Conservation (phyloP, 2,888 invertebrate genomes). For the Nomada fabriciana region DNA sequence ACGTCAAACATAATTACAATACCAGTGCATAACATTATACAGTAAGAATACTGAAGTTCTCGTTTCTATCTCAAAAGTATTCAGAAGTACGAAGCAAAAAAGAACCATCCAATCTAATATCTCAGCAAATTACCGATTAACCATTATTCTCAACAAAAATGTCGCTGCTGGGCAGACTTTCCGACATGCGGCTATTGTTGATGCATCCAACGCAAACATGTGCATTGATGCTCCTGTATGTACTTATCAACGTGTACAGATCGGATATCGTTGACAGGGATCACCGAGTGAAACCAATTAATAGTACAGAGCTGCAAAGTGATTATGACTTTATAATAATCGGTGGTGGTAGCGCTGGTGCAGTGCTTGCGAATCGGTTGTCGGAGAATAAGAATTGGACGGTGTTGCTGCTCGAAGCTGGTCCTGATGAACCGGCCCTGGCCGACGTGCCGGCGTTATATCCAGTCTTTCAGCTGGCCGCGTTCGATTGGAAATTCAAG, state of each 20-base stretch:
- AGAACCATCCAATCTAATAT: too few species aligned
- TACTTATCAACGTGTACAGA: conserved; percentile 88
- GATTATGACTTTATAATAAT: conserved; percentile 93
- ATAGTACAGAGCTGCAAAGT: conserved; percentile 85
- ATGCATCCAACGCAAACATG: conserved; percentile 89
- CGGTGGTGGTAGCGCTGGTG: conserved; percentile 93
- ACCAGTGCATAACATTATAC: too few species aligned
- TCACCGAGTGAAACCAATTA: conserved; percentile 87
- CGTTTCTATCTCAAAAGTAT: too few species aligned
- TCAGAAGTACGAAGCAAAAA: too few species aligned
- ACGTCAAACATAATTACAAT: too few species aligned
- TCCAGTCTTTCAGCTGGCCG: conserved; percentile 89
- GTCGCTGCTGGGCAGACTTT: conserved; percentile 77
- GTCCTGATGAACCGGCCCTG: conserved; percentile 89
- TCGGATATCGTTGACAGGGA: conserved; percentile 90
- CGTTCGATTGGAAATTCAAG: conserved; percentile 93
- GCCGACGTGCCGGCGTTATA: conserved; percentile 91
- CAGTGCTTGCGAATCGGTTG: conserved; percentile 91
- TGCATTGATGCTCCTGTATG: conserved; percentile 88
- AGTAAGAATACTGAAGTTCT: too few species aligned
- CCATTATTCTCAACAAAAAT: not conserved
- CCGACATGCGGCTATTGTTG: conserved; percentile 88
- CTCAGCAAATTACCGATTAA: too few species aligned
- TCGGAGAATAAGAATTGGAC: conserved; percentile 90
- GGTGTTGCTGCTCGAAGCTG: conserved; percentile 92